Evolutionary conservation across 1,140 invertebrate genomes (phyloP), one percentile per base, ranked within the genome.

Genomic region (Ceratoteleas bidentatus): DNA sequence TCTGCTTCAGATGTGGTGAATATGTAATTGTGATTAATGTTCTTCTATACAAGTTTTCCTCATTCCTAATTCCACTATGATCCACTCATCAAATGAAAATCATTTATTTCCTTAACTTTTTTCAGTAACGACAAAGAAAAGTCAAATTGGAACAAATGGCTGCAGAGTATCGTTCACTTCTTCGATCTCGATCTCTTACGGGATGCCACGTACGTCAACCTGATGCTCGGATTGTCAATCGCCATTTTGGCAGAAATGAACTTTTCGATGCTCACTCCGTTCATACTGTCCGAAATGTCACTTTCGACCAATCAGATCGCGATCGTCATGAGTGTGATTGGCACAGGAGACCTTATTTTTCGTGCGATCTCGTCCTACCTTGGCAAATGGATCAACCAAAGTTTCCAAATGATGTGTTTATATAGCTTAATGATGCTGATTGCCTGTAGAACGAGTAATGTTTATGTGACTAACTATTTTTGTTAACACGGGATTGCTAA

Each of bases 221-320:
- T 95, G 15, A 92, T 95, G 88, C 74, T 94, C 11, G 94, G 94
- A 1, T 89, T 95, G 75, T 93, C 94, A 0, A 86, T 95, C 0
- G 94, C 94, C 0, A 92, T 93, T 11, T 94, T 94, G 81, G 93
- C 93, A 0, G 94, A 95, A 83, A 91, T 94, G 1, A 95, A 95
- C 84, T 95, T 95, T 84, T 93, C 94, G 0, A 84, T 93, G 3
- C 75, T 95, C 13, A 92, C 93, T 6, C 94, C 94, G n/a, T 94
- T 95, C 36, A 94, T 95, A 24, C 84, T 95, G 2, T 89, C 91
- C 9, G 94, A 95, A 32, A 90, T 92, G 72, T 57, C 92, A n/a
- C 93, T 94, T 64, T 86, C 89, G 9, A 93, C 92, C 0, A 75
- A 88, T 1, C 78, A 94, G 68, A 94, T 93, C 62, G 94, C 94